phyloP scores from a whole-genome alignment of 1,140 invertebrate species.

The Epicauta chinensis region DNA sequence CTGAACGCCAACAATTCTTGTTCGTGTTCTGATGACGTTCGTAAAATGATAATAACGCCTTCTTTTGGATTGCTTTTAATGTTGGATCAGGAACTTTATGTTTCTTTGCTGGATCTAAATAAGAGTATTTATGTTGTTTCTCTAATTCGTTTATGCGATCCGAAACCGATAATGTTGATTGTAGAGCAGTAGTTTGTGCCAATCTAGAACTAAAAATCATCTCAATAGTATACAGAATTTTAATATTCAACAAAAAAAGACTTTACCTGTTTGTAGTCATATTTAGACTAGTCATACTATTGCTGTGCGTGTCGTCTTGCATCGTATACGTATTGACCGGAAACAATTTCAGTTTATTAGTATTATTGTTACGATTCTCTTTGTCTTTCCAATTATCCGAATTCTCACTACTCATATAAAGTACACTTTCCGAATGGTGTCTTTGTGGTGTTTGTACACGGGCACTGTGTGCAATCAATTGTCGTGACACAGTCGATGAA shows the following conservation, averaged over 20 bases:
- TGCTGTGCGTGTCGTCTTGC: slow-evolving; percentile 37
- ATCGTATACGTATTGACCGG: slow-evolving; percentile 56
- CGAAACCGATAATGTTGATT: slow-evolving; percentile 58
- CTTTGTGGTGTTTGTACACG: slow-evolving; percentile 72
- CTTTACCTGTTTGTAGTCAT: slow-evolving; percentile 29
- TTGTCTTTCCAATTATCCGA: slow-evolving; percentile 33
- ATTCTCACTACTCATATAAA: slow-evolving; percentile 53
- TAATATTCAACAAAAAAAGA: too few species aligned
- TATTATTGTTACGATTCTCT: slow-evolving; percentile 41
- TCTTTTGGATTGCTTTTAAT: slow-evolving; percentile 80
- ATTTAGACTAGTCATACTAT: slow-evolving; percentile 3
- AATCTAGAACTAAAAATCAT: slow-evolving; percentile 22
- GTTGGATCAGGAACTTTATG: slow-evolving; percentile 68
- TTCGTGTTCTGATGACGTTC: slow-evolving; percentile 55
- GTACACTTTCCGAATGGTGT: slow-evolving; percentile 72
- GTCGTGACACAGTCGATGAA: slow-evolving; percentile 41
- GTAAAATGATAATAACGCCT: slow-evolving; percentile 78
- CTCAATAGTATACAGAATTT: background rate
- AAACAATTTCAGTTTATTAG: slow-evolving; percentile 47
- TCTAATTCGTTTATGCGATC: slow-evolving; percentile 71
- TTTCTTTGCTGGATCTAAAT: slow-evolving; percentile 70
- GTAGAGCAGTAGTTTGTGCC: slow-evolving; percentile 25
- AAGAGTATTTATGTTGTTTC: slow-evolving; percentile 58
- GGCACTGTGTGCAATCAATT: slow-evolving; percentile 72
- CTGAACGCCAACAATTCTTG: slow-evolving; percentile 54